These are phyloP conservation scores for Xestia xanthographa DNA, from an alignment of 2,888 invertebrate genomes.

Conservation along the genomic window DNA sequence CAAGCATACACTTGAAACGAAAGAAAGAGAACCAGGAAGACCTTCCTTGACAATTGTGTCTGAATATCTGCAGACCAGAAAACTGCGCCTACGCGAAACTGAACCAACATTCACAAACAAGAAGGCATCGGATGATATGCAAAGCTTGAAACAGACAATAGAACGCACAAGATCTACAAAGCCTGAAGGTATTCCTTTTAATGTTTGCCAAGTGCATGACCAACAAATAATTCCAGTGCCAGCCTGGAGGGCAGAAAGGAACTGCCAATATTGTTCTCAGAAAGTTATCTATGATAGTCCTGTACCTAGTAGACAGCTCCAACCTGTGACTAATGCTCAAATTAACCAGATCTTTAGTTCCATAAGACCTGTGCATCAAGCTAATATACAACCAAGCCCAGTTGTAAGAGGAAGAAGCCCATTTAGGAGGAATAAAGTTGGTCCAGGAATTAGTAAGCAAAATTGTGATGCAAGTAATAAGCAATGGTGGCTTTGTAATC, in stretches of 20 bases:
- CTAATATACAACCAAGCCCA: constrained; percentile 70
- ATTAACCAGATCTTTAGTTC: constrained; percentile 74
- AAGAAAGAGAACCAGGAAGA: constrained; percentile 70
- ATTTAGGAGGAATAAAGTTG: constrained; percentile 73
- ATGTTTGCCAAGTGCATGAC: constrained; percentile 84
- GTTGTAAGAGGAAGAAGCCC: constrained; percentile 72
- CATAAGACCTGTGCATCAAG: constrained; percentile 63
- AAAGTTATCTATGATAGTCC: constrained; percentile 51
- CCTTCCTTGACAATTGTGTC: constrained; percentile 83
- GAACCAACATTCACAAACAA: constrained; percentile 68
- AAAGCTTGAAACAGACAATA: constrained; percentile 83
- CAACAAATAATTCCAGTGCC: constrained; percentile 83
- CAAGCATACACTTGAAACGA: constrained; percentile 66
- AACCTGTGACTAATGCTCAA: constrained; percentile 70
- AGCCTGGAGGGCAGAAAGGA: constrained; percentile 79
- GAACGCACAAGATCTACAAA: constrained; percentile 77
- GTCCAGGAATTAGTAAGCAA: constrained; percentile 71
- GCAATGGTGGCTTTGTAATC: constrained; percentile 49
- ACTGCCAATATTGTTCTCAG: constrained; percentile 72
- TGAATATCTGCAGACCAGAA: constrained; percentile 84
- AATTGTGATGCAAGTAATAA: constrained; percentile 51
- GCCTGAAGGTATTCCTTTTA: constrained; percentile 79
- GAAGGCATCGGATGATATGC: constrained; percentile 78
- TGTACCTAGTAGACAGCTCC: constrained; percentile 63
- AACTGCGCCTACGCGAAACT: constrained; percentile 80